Evolutionary conservation across 2,888 invertebrate species (phyloP).

Genomic region (Willowsia nigromaculata): DNA sequence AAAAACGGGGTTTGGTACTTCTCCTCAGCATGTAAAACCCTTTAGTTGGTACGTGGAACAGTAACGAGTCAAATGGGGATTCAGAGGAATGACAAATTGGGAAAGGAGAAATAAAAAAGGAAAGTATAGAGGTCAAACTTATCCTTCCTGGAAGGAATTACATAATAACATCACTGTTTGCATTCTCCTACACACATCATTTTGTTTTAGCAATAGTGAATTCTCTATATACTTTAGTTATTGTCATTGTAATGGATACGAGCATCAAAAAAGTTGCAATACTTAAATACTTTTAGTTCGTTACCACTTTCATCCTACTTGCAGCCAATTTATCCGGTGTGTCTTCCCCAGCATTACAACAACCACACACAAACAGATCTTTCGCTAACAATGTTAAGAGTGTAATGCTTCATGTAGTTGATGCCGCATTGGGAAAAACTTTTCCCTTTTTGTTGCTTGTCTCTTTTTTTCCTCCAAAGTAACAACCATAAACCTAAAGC

Average conservation of each 20-base stretch:
- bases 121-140: not conserved
- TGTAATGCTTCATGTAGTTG: not conserved
- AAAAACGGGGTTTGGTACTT: not conserved
- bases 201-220: not conserved
- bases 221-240: not conserved
- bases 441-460: conserved; percentile 4
- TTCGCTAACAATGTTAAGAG: not conserved
- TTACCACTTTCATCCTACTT: conserved; percentile 3
- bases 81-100: not conserved
- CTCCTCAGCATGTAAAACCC: not conserved
- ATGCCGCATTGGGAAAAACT: not conserved
- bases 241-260: conserved; percentile 15
- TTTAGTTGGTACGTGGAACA: not conserved
- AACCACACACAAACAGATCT: not conserved
- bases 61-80: not conserved
- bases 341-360: not conserved
- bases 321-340: not conserved
- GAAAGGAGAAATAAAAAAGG: not conserved
- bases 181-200: not conserved
- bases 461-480: not conserved
- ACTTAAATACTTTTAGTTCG: not conserved
- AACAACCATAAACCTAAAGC: conserved; percentile 9
- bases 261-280: not conserved
- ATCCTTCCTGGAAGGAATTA: not conserved
- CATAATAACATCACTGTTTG: not conserved